These are phyloP conservation scores for Lepidochrysops patricia DNA, from an alignment of 2,888 invertebrate genomes.

Conservation along the genomic window DNA sequence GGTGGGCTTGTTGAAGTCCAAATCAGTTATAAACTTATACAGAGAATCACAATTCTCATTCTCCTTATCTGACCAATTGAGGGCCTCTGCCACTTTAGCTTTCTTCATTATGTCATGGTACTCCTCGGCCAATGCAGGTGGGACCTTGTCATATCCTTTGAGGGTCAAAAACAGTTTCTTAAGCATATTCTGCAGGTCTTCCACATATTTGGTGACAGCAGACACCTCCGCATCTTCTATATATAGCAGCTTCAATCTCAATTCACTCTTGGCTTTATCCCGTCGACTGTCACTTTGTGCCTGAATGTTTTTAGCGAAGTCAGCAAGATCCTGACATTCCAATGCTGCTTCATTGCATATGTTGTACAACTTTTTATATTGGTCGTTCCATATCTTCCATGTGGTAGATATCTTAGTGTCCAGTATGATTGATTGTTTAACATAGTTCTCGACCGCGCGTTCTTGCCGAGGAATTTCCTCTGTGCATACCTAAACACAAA, in stretches of 20 bases:
- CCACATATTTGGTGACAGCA: slow-evolving; percentile 63
- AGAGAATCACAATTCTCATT: slow-evolving; percentile 33
- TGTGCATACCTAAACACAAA: slow-evolving; percentile 42
- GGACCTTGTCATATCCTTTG: slow-evolving; percentile 73
- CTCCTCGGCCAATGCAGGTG: slow-evolving; percentile 70
- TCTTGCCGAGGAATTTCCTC: slow-evolving; percentile 61
- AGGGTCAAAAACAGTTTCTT: slow-evolving; percentile 75
- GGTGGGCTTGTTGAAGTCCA: slow-evolving; percentile 46
- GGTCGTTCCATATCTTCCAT: slow-evolving; percentile 48
- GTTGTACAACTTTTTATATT: slow-evolving; percentile 35
- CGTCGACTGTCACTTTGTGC: slow-evolving; percentile 48
- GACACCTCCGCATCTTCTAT: slow-evolving; percentile 70
- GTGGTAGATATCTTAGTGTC: slow-evolving; percentile 44
- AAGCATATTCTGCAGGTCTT: slow-evolving; percentile 68
- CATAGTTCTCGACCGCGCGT: slow-evolving; percentile 49
- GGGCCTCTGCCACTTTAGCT: slow-evolving; percentile 75
- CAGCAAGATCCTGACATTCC: slow-evolving; percentile 40
- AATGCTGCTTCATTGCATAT: slow-evolving; percentile 40
- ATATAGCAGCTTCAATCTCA: slow-evolving; percentile 41
- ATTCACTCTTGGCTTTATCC: slow-evolving; percentile 51
- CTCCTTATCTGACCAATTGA: slow-evolving; percentile 76
- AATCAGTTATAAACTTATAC: slow-evolving; percentile 47
- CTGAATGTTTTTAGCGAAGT: slow-evolving; percentile 42
- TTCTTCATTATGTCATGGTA: slow-evolving; percentile 75
- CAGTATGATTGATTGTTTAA: slow-evolving; percentile 44